Conservation (phyloP, 2,797 vertebrate genomes). For the Bovichtus diacanthus region DNA sequence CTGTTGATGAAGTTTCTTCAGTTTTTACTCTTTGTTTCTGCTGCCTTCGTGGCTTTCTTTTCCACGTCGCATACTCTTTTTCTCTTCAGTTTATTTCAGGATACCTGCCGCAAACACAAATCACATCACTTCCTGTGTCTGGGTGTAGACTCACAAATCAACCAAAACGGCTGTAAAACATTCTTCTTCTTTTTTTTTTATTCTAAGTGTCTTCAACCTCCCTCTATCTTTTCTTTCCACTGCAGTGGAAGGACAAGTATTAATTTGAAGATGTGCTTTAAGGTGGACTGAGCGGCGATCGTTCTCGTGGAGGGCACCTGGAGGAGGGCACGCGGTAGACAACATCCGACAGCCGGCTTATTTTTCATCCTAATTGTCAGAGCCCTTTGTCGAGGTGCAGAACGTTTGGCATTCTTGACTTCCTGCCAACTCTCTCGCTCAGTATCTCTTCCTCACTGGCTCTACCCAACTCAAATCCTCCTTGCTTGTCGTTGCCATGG, state of each 20-base stretch:
- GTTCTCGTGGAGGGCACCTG: constrained; percentile 35
- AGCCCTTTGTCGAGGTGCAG: constrained; percentile 84
- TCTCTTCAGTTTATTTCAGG: neutral
- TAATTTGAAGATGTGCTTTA: constrained; percentile 21
- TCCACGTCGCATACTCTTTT: neutral
- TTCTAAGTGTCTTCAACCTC: neutral
- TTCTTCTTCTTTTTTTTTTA: neutral
- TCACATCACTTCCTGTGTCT: neutral
- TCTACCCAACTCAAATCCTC: constrained; percentile 75
- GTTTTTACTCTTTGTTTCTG: neutral
- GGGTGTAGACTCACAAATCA: neutral
- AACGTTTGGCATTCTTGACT: constrained; percentile 88
- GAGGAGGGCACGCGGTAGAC: constrained; percentile 40
- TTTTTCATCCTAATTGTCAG: constrained; percentile 71
- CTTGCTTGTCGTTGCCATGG: constrained; percentile 92
- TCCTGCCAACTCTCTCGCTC: constrained; percentile 79
- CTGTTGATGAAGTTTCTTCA: neutral
- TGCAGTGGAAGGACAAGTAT: constrained; percentile 8
- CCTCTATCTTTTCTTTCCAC: neutral
- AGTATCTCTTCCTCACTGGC: constrained; percentile 17
- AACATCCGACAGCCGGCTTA: constrained; percentile 46
- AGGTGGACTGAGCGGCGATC: constrained; percentile 16
- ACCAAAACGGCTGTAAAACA: neutral
- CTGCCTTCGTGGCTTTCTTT: neutral
- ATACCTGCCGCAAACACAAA: neutral